Evolutionary conservation across 2,113 vertebrate genomes (phyloP).

Genomic region (Oxygymnocypris stewartii): DNA sequence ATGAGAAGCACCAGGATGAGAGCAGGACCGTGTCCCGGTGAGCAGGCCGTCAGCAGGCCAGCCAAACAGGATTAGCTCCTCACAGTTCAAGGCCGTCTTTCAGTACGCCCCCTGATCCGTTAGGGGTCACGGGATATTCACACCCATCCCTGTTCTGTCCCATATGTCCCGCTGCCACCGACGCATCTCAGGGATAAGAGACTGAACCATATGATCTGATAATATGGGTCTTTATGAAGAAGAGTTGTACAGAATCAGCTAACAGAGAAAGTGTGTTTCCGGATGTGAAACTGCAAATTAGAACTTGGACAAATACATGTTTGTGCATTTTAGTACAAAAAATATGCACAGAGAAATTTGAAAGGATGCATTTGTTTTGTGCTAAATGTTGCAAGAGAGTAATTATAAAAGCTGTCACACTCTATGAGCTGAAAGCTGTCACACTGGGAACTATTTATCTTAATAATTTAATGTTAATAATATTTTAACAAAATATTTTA

Average conservation of each 20-base stretch:
- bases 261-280: background rate
- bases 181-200: constrained; percentile 1
- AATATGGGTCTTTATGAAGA: background rate
- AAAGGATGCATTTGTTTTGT: too few relatives aligned
- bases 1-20: constrained; percentile 17
- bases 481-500: too few relatives aligned
- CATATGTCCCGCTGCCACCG: constrained; percentile 64
- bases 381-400: too few relatives aligned
- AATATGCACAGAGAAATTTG: background rate
- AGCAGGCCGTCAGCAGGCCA: constrained; percentile 58
- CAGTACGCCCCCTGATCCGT: constrained; percentile 68
- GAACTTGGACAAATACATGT: background rate
- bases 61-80: constrained; percentile 73
- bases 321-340: too few relatives aligned
- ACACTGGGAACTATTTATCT: too few relatives aligned
- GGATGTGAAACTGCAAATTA: background rate
- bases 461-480: too few relatives aligned
- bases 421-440: too few relatives aligned
- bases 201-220: constrained; percentile 41
- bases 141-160: constrained; percentile 60
- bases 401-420: too few relatives aligned
- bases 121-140: constrained; percentile 69
- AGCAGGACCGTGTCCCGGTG: background rate
- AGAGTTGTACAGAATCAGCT: background rate
- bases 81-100: constrained; percentile 72